Evolutionary conservation across 2,797 vertebrate genomes (phyloP).

Genomic region (Carcharodon carcharias): DNA sequence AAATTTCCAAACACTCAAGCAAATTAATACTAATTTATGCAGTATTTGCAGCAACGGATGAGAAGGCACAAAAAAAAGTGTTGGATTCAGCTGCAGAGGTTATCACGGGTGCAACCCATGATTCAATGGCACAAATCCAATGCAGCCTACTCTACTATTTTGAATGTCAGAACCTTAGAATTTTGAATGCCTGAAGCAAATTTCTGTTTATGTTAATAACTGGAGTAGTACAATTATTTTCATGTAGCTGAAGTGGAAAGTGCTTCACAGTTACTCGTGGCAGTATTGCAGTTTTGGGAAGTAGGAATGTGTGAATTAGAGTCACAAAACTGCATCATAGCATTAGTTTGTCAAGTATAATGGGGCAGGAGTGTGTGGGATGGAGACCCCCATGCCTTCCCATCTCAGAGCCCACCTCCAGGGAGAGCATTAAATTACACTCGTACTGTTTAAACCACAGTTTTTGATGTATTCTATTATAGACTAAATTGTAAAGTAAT

Average conservation of each 20-base stretch:
- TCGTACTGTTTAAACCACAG: not conserved
- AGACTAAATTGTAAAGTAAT: not conserved
- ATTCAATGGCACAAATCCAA: not conserved
- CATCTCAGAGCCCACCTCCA: no score
- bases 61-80: not conserved
- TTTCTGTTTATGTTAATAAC: not conserved
- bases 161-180: not conserved
- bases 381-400: no score
- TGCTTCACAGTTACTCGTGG: not conserved
- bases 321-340: not conserved
- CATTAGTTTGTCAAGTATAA: no score
- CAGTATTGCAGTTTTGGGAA: not conserved
- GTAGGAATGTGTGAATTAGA: not conserved
- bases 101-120: not conserved
- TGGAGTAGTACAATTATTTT: no score
- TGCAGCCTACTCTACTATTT: not conserved
- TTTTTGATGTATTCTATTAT: not conserved
- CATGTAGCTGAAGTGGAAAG: not conserved
- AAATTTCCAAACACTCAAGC: not conserved
- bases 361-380: no score
- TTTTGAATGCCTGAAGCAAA: not conserved
- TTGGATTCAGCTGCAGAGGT: not conserved
- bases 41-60: not conserved
- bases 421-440: not conserved
- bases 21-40: not conserved